These are phyloP conservation scores for Parus major DNA, from an alignment of 2,113 vertebrate species.

Conservation along the genomic window DNA sequence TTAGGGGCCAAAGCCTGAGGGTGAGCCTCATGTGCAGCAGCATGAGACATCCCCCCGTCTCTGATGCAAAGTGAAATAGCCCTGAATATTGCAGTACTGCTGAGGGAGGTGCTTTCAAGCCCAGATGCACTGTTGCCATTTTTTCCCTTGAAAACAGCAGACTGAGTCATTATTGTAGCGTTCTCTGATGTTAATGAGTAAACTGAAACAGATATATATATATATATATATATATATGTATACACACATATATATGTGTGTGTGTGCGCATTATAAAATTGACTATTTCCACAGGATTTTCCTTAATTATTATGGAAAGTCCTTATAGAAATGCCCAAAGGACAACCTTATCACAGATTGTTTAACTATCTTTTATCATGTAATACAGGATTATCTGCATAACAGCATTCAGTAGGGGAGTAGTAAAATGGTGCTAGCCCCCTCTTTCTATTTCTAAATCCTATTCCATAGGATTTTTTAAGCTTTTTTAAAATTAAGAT, in stretches of 20 bases:
- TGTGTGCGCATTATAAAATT: not conserved
- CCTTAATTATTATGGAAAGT: not conserved
- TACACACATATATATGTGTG: not conserved
- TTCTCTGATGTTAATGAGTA: not conserved
- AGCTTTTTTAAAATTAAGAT: not conserved
- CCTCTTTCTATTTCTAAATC: not conserved
- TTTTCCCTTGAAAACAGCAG: not conserved
- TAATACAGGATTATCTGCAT: not conserved
- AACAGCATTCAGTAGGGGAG: not conserved
- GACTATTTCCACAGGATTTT: not conserved
- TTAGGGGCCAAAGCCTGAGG: not conserved
- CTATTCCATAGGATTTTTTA: not conserved
- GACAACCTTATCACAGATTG: not conserved
- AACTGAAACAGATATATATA: not conserved
- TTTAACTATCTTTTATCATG: not conserved
- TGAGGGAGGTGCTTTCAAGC: not conserved
- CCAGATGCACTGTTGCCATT: not conserved
- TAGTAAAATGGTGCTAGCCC: not conserved
- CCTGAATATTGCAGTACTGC: not conserved
- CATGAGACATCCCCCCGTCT: rapidly evolving
- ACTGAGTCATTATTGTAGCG: not conserved
- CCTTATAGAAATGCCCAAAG: not conserved
- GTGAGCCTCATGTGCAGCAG: not conserved
- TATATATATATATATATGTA: too few relatives aligned
- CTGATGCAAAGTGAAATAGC: not conserved